Percentiles rank a stretch among this genome's conserved stretches.
phyloP scores from a whole-genome alignment of 1,140 invertebrate genomes.

The Eupristina koningsbergeri region DNA sequence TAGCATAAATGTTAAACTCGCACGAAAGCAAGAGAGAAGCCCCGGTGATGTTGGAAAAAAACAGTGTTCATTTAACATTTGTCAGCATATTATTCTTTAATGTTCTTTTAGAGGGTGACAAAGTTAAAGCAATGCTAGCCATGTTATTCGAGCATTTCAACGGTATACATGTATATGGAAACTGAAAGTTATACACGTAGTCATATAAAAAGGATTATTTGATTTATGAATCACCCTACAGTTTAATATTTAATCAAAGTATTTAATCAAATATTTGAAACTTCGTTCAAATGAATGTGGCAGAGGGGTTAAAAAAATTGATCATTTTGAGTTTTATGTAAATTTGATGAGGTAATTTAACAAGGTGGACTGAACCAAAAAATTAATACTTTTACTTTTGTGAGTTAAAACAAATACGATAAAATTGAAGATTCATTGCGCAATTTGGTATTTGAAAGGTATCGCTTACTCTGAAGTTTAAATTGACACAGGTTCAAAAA shows the following conservation, averaged over 20 bases:
- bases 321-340: no score
- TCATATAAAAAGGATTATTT: not conserved
- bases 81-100: constrained; percentile 26
- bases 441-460: not conserved
- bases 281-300: no score
- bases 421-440: not conserved
- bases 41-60: not conserved
- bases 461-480: not conserved
- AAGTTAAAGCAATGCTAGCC: not conserved
- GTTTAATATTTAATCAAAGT: not conserved
- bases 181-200: no score
- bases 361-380: not conserved
- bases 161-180: no score
- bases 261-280: not conserved
- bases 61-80: not conserved
- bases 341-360: no score
- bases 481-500: not conserved
- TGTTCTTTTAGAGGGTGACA: not conserved
- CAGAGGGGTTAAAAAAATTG: no score
- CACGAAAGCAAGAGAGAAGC: not conserved
- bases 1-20: not conserved
- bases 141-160: not conserved
- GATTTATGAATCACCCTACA: not conserved
- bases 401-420: no score
- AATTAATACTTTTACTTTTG: no score